These are phyloP conservation scores for Formica aserva DNA, from an alignment of 2,888 invertebrate genomes.

Conservation along the genomic window DNA sequence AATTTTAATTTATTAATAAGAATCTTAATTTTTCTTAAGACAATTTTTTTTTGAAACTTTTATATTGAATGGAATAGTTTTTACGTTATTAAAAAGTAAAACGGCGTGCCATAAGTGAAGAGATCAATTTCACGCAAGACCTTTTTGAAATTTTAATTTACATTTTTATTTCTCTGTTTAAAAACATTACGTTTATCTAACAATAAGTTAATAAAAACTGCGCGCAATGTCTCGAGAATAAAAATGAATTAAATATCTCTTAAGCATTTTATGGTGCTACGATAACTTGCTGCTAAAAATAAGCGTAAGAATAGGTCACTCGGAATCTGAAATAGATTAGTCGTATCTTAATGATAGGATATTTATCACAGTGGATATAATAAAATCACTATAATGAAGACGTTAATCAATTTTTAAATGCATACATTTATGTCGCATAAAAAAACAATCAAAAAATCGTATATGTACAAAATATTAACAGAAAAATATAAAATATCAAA, in stretches of 20 bases:
- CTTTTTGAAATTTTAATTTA: neutral
- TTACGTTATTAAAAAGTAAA: too few species aligned
- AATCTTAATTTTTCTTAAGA: too few species aligned
- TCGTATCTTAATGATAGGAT: slow-evolving; percentile 1
- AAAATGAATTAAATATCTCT: neutral
- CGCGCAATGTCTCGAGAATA: neutral
- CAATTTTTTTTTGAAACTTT: too few species aligned
- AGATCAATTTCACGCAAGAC: neutral
- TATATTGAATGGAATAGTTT: too few species aligned
- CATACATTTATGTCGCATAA: neutral
- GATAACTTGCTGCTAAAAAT: slow-evolving; percentile 31
- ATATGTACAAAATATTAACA: neutral
- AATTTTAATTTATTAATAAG: too few species aligned
- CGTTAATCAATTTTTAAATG: neutral
- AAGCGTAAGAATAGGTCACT: slow-evolving; percentile 5
- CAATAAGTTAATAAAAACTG: neutral
- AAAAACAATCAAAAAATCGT: neutral
- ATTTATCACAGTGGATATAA: neutral
- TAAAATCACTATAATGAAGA: neutral
- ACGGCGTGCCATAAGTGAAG: neutral
- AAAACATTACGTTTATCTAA: neutral
- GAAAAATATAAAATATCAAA: neutral
- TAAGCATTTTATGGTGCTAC: neutral
- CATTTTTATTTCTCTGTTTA: neutral
- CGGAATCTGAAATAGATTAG: slow-evolving; percentile 39